Evolutionary conservation across 1,140 invertebrate genomes (phyloP), one percentile per base, ranked within the genome.

Genomic region (Drosophila serrata): DNA sequence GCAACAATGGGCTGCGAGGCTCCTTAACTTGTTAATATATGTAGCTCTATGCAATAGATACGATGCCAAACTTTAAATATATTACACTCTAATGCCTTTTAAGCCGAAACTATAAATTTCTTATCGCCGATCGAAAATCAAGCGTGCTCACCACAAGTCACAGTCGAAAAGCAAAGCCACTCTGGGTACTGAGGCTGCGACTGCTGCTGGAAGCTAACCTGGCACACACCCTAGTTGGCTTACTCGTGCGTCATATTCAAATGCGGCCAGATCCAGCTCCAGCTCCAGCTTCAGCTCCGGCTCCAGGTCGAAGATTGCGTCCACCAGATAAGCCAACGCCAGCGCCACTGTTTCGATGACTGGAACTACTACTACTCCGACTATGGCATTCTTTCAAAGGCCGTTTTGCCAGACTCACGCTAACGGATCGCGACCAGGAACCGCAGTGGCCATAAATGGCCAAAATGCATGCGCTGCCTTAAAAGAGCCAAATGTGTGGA

Each of bases 71-170:
- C 73, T 90, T 82, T 69, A 88, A 88, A 87, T 87, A 87, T 87
- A 87, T 87, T 87, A 87, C 84, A 80, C 80, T 87, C 84, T 84
- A 87, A 87, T 88, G 84, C 81, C 84, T 87, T 87, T 87, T 88
- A 87, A 88, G 82, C 84, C 76, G 84, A 88, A 87, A 87, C 84
- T 87, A 87, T 87, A 87, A 87, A 87, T 87, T 87, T 87, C 84
- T 87, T 87, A 87, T 87, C 84, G 84, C 73, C 70, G 72, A 87
- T 88, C 76, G 85, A 87, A 87, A 80, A 87, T 87, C 84, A 88
- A 87, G 82, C 82, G 77, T 87, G 82, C 82, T 86, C 82, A 81
- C 65, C 68, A 67, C 82, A 87, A 87, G 74, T 77, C 61, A 75
- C 45, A 75, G 74, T 60, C 68, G 17, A 42, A 68, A 68, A 68